Percentiles rank a stretch among this genome's conserved stretches.
These are phyloP conservation scores for Chlorops oryzae DNA, from an alignment of 1,140 invertebrate species.

Conservation along the genomic window DNA sequence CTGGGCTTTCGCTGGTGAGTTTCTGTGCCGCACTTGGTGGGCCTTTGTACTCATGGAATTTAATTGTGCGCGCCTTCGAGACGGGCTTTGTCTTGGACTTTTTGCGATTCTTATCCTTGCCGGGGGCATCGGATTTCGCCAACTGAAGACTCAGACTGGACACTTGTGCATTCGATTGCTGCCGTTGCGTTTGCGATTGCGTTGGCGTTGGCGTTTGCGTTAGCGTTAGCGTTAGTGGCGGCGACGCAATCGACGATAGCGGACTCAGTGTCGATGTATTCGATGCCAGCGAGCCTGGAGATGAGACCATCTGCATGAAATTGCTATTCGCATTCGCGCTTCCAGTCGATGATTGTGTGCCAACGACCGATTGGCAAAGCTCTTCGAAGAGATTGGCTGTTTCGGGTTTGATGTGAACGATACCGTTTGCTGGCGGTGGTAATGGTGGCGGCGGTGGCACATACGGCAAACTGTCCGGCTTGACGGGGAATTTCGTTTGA, in stretches of 20 bases:
- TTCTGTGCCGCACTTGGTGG: slow-evolving; percentile 85
- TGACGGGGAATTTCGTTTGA: slow-evolving; percentile 38
- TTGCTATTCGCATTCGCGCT: slow-evolving; percentile 42
- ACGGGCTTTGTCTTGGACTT: slow-evolving; percentile 81
- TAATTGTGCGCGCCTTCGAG: slow-evolving; percentile 84
- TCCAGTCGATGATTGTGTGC: slow-evolving; percentile 41
- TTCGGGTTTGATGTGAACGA: slow-evolving; percentile 36
- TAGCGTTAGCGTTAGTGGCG: slow-evolving; percentile 48
- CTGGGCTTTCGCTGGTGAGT: slow-evolving; percentile 48
- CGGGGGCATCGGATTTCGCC: slow-evolving; percentile 59
- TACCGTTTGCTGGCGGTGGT: slow-evolving; percentile 44
- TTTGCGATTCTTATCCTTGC: slow-evolving; percentile 79
- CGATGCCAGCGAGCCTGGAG: slow-evolving; percentile 55
- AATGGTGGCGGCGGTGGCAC: slow-evolving; percentile 44
- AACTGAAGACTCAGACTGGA: slow-evolving; percentile 52
- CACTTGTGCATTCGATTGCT: slow-evolving; percentile 48
- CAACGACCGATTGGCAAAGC: slow-evolving; percentile 56
- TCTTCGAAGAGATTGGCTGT: slow-evolving; percentile 55
- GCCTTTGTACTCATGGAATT: slow-evolving; percentile 98
- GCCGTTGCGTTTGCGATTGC: slow-evolving; percentile 49
- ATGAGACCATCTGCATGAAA: slow-evolving; percentile 54
- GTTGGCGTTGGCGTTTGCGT: slow-evolving; percentile 51
- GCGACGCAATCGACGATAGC: slow-evolving; percentile 56
- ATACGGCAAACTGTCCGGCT: slow-evolving; percentile 33
- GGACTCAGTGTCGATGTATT: slow-evolving; percentile 62